These are phyloP conservation scores for Apamea epomidion DNA, from an alignment of 2,888 invertebrate species.

Conservation along the genomic window DNA sequence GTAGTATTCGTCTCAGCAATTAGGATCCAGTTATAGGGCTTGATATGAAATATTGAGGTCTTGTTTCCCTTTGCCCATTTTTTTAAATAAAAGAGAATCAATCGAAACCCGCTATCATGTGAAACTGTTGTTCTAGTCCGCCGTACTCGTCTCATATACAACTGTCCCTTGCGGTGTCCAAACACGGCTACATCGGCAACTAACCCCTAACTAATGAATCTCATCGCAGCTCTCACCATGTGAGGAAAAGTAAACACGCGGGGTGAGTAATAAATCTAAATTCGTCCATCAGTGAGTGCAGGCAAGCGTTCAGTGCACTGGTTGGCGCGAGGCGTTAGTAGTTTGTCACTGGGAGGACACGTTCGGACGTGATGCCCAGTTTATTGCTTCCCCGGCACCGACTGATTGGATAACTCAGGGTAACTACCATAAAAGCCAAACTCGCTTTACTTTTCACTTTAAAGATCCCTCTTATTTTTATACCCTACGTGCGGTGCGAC, in stretches of 20 bases:
- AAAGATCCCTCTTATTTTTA: slow-evolving; percentile 55
- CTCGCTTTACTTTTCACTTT: slow-evolving; percentile 69
- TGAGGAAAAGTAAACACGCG: slow-evolving; percentile 73
- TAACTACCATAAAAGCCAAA: slow-evolving; percentile 72
- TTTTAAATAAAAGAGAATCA: not conserved
- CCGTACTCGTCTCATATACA: slow-evolving; percentile 12
- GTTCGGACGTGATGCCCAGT: slow-evolving; percentile 82
- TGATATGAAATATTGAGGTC: not conserved
- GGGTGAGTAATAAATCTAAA: slow-evolving; percentile 80
- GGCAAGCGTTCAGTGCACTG: slow-evolving; percentile 70
- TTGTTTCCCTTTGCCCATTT: too few relatives aligned
- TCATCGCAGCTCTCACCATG: slow-evolving; percentile 66
- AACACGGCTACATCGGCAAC: slow-evolving; percentile 52
- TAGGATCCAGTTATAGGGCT: not conserved
- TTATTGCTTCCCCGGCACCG: slow-evolving; percentile 80
- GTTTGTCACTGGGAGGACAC: slow-evolving; percentile 77
- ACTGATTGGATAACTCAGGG: slow-evolving; percentile 81
- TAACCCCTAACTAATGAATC: slow-evolving; percentile 70
- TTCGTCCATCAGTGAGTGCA: slow-evolving; percentile 79
- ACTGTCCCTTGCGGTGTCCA: slow-evolving; percentile 27
- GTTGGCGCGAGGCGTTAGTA: slow-evolving; percentile 69
- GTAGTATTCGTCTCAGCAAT: not conserved
- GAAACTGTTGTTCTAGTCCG: slow-evolving; percentile 30
- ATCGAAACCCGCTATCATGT: not conserved
- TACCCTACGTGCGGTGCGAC: slow-evolving; percentile 45